Conservation (phyloP, 2,888 invertebrate species). For the Calameuta idolon region DNA sequence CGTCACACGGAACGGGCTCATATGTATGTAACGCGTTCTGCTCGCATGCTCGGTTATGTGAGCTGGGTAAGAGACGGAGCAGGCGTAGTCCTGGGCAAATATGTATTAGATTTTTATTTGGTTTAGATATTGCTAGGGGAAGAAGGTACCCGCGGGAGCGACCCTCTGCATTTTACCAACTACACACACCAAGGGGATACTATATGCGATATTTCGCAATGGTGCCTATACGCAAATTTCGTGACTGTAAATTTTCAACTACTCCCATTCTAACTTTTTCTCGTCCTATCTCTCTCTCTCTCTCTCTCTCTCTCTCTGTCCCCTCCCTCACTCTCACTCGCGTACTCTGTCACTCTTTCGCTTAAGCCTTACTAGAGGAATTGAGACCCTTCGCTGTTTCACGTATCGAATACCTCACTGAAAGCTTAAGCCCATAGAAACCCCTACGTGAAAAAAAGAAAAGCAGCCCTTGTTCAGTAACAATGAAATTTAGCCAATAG, state of each 20-base stretch:
- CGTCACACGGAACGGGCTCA: constrained; percentile 34
- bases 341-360: neutral
- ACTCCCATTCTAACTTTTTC: neutral
- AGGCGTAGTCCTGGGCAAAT: constrained; percentile 24
- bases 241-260: neutral
- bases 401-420: neutral
- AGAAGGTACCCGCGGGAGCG: constrained; percentile 8
- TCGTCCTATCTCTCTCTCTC: neutral
- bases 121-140: constrained; percentile 8
- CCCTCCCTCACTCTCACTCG: neutral
- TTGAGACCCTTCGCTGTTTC: neutral
- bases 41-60: constrained; percentile 15
- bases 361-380: neutral
- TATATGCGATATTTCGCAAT: neutral
- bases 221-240: neutral
- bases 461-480: neutral
- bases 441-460: neutral
- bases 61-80: constrained; percentile 7
- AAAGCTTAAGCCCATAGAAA: neutral
- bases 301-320: neutral
- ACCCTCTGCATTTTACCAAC: neutral
- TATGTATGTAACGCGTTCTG: constrained; percentile 25
- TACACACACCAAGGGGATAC: neutral
- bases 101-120: constrained; percentile 46
- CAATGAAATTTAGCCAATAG: neutral